Evolutionary conservation across 2,113 vertebrate species (phyloP).

Genomic region (human (Homo sapiens)): DNA sequence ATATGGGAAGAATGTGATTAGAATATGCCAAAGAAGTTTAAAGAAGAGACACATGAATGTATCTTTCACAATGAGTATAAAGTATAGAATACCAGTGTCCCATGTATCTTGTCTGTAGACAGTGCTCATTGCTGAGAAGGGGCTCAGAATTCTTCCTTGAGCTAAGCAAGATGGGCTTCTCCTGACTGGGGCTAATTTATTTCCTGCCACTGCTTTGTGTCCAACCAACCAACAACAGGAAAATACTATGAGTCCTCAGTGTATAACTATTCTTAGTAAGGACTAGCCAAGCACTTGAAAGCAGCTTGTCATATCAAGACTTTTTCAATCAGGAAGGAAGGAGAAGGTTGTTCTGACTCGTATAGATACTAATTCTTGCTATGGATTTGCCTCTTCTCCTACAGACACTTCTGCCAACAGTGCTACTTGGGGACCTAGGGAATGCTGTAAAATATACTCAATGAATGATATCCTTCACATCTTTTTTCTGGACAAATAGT

Average conservation of each 20-base stretch:
- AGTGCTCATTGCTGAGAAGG: neutral
- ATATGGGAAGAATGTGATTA: neutral
- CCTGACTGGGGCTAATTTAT: neutral
- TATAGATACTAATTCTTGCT: neutral
- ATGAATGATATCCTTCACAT: neutral
- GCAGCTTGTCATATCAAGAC: neutral
- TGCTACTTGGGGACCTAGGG: neutral
- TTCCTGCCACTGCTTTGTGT: neutral
- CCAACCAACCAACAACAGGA: neutral
- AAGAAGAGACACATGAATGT: neutral
- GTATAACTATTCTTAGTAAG: neutral
- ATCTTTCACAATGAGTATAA: neutral
- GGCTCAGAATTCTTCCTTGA: neutral
- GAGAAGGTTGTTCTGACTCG: neutral
- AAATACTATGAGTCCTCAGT: neutral
- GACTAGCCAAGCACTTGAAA: neutral
- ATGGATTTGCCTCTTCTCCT: neutral
- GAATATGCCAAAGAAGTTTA: neutral
- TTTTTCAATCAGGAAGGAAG: neutral
- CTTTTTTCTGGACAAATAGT: neutral
- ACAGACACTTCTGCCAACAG: neutral
- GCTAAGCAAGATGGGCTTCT: neutral
- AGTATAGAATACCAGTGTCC: neutral
- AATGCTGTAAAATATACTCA: neutral
- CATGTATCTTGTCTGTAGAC: neutral